Base-by-base conservation (phyloP, 37 sponge, comb jelly and placozoan genomes). In the Halichondria panicea region DNA sequence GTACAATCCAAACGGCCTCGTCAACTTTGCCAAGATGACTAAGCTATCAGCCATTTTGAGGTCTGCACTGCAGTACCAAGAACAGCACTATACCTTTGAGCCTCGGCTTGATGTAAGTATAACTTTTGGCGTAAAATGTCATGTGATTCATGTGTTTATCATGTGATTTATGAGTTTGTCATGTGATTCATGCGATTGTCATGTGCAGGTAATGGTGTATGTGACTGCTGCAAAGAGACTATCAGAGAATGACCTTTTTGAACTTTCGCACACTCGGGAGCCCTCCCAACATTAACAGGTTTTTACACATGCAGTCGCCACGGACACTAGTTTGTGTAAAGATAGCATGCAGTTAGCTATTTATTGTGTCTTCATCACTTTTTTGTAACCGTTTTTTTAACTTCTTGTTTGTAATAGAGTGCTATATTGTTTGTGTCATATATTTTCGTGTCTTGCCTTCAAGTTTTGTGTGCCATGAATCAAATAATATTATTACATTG, bases 21-120 rank as follows among this genome's bases (percentile, higher is more conserved):
- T 93, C 63, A 93, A 93, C 87, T 93, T 93, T 56, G 59, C 87
- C n/a, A 93, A 93, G 46, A 88, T 93, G 94, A 85, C 86, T 30
- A 84, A 83, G 72, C 88, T 84, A 5, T 60, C 85, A 53, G 70
- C 69, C 3, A 48, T 85, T 57, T 64, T 85, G 55, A 63, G 39
- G 22, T 54, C 31, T 21, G 73, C 64, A 25, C 74, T 85, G 11
- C 79, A 77, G 32, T 85, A 78, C 30, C 86, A 85, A 40, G 27
- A 53, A 19, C 27, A 59, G 6, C 33, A 21, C 9, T 85, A 72
- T 63, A 44, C 37, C 8, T 85, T 85, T 73, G 86, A 78, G 42
- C 86, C 86, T 5, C 43, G 74, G 35, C 48, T 85, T 28, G 86
- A 85, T 33, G 86, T 85, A 63, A 85, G 86, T 72, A 9, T 30